Evolutionary conservation across 2,888 invertebrate genomes (phyloP), one percentile per base, ranked within the genome.

Genomic region (Hirtodrosophila confusa): DNA sequence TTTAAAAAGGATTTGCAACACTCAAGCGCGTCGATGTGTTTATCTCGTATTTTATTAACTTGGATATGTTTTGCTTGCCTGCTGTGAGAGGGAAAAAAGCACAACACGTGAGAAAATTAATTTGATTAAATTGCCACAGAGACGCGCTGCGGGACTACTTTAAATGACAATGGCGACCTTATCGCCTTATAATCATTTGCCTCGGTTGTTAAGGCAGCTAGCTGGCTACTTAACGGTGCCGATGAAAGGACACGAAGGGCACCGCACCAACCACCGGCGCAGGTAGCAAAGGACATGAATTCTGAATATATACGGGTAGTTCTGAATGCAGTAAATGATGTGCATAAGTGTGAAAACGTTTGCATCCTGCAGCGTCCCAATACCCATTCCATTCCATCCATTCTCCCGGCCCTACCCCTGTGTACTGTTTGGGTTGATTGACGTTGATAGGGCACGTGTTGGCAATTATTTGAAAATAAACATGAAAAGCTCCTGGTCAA

Each of bases 111-210:
- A 88, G 90, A 88, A 89, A 78, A 84, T 83, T 89, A 90, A 90
- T 89, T 89, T 90, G 83, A 89, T 88, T 89, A 90, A 80, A 88
- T 89, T 89, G 82, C 82, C 89, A 89, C 84, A 84, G 89, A 83
- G 88, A 90, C 88, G 73, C 82, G 58, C 85, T 79, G 79, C 88
- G 60, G 78, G 89, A 66, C 66, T 11, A 44, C 54, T 45, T 49
- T 43, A 54, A 51, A 37, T 47, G 56, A 45, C 49, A 71, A 62
- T 62, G 31, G 33, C 55, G 54, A 57, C 55, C 73, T 84, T 86
- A 84, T 86, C 86, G 60, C 57, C 57, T 67, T 43, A 29, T 64
- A 47, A 69, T 72, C 73, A 60, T 54, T 75, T 78, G 74, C 74
- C 73, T 74, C 73, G 73, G 69, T 75, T 76, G 74, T 77, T 80